These are phyloP conservation scores for Neomonachus schauinslandi DNA, from an alignment of 2,113 vertebrate genomes.

Conservation along the genomic window DNA sequence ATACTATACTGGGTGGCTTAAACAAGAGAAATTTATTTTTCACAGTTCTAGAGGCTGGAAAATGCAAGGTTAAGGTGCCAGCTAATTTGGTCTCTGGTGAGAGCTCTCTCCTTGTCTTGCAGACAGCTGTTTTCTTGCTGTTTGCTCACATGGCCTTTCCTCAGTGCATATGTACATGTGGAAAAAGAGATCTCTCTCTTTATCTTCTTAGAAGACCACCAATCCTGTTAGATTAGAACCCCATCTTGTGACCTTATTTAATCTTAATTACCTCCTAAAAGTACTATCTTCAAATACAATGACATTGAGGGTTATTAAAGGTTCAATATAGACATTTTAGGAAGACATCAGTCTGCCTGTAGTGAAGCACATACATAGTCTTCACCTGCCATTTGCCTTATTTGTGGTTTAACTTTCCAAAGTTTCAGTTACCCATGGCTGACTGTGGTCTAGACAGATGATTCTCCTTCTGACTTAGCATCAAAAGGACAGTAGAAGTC, in stretches of 20 bases:
- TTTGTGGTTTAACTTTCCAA: background rate
- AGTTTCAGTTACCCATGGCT: background rate
- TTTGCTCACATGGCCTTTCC: background rate
- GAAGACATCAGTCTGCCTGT: background rate
- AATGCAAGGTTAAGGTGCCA: background rate
- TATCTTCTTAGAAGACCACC: background rate
- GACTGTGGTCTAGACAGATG: background rate
- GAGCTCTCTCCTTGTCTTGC: background rate
- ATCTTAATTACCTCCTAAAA: background rate
- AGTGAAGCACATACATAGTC: background rate
- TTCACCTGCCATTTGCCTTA: background rate
- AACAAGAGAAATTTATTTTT: background rate
- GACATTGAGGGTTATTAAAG: background rate
- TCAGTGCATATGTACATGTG: rapidly evolving
- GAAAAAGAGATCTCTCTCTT: background rate
- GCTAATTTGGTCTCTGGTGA: background rate
- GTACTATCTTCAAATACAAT: background rate
- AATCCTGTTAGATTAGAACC: background rate
- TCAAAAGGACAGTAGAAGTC: background rate
- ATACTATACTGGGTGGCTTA: background rate
- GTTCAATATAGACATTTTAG: background rate
- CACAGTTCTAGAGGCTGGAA: background rate
- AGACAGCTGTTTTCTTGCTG: rapidly evolving
- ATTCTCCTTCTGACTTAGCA: background rate
- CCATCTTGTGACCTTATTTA: background rate